Evolutionary conservation across 2,113 vertebrate species (phyloP), one percentile per base, ranked within the genome.

Genomic region (Ramphastos sulfuratus): DNA sequence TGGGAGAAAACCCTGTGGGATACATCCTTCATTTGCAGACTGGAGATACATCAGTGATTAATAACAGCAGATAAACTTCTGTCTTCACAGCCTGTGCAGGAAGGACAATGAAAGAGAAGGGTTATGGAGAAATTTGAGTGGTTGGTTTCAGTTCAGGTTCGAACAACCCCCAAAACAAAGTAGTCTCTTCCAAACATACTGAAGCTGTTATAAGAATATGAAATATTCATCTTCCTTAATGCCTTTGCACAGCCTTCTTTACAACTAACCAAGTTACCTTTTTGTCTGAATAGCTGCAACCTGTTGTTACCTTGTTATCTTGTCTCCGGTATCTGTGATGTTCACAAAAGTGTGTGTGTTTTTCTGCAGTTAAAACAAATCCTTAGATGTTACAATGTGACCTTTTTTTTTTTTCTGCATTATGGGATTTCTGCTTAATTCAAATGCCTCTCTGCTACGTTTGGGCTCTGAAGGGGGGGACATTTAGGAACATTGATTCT

Each of bases 401-500:
- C n/a, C n/a, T 37, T 37, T 37, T 37, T 77, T 81, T 54, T 88
- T 16, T 67, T 23, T 21, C 48, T 39, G 44, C 78, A 81, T 81
- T 78, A 67, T 12, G 50, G 27, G 33, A 67, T 86, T 94, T 92
- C 18, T 83, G 11, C 37, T 72, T 86, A 78, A 90, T 92, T 92
- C 54, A 69, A 35, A 92, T 93, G 90, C 10, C 9, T 69, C 23
- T 92, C 16, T 94, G 50, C 73, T 93, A 4, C 58, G 25, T 59
- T 81, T 69, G 19, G 16, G 54, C 89, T 92, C 70, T 96, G 8
- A 5, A 52, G 83, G 80, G 77, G 77, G 82, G 61, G 72, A 50
- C 82, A 69, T 86, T 75, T 90, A 73, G 80, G 17, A 86, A 65
- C 66, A 55, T 88, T 46, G 90, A 15, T 94, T 92, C 58, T 84